A percentile compares a stretch with the other conserved stretches of the same genome.
phyloP scores from a whole-genome alignment of 2,113 vertebrate species.

The Junco hyemalis region DNA sequence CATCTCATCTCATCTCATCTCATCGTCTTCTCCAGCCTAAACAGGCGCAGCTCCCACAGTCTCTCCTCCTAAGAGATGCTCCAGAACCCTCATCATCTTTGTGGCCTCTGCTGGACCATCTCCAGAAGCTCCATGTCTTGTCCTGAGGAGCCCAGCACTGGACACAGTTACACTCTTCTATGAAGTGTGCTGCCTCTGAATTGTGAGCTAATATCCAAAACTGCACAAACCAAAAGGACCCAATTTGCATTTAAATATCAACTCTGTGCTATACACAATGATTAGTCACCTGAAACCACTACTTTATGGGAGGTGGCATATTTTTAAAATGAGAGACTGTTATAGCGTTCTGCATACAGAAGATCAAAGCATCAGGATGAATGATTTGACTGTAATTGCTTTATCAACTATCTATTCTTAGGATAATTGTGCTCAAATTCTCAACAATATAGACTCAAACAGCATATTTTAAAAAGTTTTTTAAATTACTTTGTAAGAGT shows the following conservation, averaged over 20 bases:
- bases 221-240: background rate
- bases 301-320: background rate
- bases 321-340: background rate
- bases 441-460: background rate
- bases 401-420: background rate
- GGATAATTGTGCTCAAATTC: background rate
- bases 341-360: background rate
- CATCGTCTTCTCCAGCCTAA: background rate
- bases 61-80: background rate
- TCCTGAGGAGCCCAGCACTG: background rate
- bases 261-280: background rate
- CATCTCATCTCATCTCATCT: background rate
- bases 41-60: background rate
- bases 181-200: background rate
- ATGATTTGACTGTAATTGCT: background rate
- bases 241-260: background rate
- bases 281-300: background rate
- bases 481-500: background rate
- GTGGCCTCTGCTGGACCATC: background rate
- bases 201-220: background rate
- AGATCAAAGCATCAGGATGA: background rate
- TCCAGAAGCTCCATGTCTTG: background rate
- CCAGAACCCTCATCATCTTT: background rate
- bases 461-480: background rate
- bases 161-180: background rate